These are phyloP conservation scores for Eupeodes luniger DNA, from an alignment of 2,888 invertebrate species.

Conservation along the genomic window DNA sequence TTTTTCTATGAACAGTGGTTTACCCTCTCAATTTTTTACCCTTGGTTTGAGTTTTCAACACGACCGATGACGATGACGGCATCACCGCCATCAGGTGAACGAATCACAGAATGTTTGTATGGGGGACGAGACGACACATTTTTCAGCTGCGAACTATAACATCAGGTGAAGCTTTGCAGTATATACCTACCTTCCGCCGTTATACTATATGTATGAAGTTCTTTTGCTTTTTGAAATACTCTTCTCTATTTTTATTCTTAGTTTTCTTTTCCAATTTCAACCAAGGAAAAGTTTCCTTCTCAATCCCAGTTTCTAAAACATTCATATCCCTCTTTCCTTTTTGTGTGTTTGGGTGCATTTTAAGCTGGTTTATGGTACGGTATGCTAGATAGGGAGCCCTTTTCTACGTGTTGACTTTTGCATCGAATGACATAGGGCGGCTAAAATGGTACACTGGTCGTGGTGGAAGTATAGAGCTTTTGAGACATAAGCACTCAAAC, in stretches of 20 bases:
- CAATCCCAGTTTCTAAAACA: neutral
- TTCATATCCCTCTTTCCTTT: neutral
- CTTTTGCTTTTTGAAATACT: neutral
- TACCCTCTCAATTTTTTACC: conserved; percentile 20
- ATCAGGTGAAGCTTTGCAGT: neutral
- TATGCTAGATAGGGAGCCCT: too few relatives aligned
- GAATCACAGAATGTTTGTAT: conserved; percentile 11
- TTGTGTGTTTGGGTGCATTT: too few relatives aligned
- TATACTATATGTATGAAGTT: neutral
- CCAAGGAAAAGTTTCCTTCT: neutral
- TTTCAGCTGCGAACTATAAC: neutral
- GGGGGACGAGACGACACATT: neutral
- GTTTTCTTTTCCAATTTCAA: neutral
- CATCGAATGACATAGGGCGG: neutral
- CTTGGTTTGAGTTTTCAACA: conserved; percentile 18
- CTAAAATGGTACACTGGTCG: too few relatives aligned
- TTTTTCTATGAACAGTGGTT: conserved; percentile 5
- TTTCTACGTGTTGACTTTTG: neutral
- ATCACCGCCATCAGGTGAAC: conserved; percentile 11
- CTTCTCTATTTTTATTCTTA: neutral
- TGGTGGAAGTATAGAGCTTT: too few relatives aligned
- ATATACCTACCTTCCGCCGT: neutral
- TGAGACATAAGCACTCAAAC: too few relatives aligned
- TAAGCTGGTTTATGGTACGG: too few relatives aligned
- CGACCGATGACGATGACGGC: neutral